Conservation (phyloP, 2,888 invertebrate genomes). For the Drepana falcataria region DNA sequence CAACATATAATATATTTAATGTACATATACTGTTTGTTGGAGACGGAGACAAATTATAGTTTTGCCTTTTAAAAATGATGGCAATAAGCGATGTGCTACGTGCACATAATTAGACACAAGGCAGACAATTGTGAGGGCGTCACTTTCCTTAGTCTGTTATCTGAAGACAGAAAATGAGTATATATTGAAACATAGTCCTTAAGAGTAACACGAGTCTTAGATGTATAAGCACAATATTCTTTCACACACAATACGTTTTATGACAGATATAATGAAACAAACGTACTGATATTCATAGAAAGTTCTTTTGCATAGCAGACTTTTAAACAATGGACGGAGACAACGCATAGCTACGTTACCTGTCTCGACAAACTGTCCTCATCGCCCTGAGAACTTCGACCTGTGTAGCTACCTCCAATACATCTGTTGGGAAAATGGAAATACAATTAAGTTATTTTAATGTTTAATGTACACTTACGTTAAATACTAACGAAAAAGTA, state of each 20-base stretch:
- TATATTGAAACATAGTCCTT: background rate
- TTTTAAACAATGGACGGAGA: background rate
- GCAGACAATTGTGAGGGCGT: slow-evolving; percentile 9
- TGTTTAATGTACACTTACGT: too few relatives aligned
- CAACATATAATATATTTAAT: background rate
- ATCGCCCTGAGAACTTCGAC: slow-evolving; percentile 73
- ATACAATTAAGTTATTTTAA: background rate
- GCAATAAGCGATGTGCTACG: slow-evolving; percentile 7
- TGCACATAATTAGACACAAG: slow-evolving; percentile 12
- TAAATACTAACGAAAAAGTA: too few relatives aligned
- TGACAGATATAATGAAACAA: too few relatives aligned
- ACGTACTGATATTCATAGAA: too few relatives aligned
- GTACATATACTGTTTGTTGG: background rate
- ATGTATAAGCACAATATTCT: too few relatives aligned
- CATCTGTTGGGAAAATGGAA: slow-evolving; percentile 55
- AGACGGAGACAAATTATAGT: background rate
- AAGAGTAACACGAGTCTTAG: too few relatives aligned
- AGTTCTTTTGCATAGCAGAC: too few relatives aligned
- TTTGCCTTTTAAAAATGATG: background rate
- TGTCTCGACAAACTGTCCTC: slow-evolving; percentile 80
- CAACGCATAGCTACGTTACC: slow-evolving; percentile 34
- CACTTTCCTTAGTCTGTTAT: slow-evolving; percentile 16
- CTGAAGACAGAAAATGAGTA: slow-evolving; percentile 14
- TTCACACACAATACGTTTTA: too few relatives aligned
- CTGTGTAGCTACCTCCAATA: slow-evolving; percentile 80